Evolutionary conservation across 2,888 invertebrate genomes (phyloP), one percentile per base, ranked within the genome.

Genomic region (Brenthis daphne): DNA sequence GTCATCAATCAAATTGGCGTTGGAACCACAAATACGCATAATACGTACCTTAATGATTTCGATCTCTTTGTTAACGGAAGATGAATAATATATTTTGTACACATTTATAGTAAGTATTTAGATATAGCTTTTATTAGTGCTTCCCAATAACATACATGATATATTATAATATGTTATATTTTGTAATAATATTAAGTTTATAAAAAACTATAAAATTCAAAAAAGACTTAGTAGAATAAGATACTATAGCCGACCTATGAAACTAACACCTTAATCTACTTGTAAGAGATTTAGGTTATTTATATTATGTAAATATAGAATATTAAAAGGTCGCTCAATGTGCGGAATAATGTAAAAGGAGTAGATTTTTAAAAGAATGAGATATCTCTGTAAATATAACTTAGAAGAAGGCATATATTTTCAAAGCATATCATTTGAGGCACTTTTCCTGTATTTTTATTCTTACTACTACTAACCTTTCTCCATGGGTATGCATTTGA

Each of bases 381-480:
- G 65, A 57, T 57, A 51, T 50, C 50, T 65, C 56, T 65, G 65
- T 65, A 65, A 48, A 65, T 65, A 65, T 37, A 5, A 55, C 6
- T 14, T 50, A 57, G 65, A 20, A 65, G 65, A 65, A 50, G 56
- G 33, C 57, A 55, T 37, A 65, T 33, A 51, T 11, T 47, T 54
- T 64, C n/a, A 24, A 13, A 16, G 48, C 24, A 48, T 57, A 50
- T 33, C 33, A 65, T 43, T 48, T 20, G 37, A n/a, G 6, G 1
- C 0, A 12, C 57, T 4, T 14, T 50, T 56, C 2, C 13, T 33
- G 16, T 65, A 58, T 3, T 58, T 58, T 6, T 47, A 43, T 47
- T 12, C 33, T 43, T 16, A 16, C 13, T 57, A 16, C 13, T 57
- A 43, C 43, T 47, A 8, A 47, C 24, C 20, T 16, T 24, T 14